These are phyloP conservation scores for Scyliorhinus canicula DNA, from an alignment of 2,797 vertebrate genomes.

Conservation along the genomic window DNA sequence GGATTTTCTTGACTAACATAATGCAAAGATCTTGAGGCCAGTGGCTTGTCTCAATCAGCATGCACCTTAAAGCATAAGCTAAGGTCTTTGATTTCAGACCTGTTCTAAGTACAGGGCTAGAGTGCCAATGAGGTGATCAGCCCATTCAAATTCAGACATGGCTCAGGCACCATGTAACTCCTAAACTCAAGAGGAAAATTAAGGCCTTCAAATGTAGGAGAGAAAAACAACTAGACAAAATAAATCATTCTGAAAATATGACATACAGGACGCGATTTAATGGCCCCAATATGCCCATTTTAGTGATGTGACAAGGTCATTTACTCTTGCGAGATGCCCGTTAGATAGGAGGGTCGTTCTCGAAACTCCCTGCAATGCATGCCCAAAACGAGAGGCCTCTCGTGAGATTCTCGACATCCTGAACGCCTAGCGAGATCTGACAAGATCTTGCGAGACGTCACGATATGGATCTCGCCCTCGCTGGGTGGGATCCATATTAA, in stretches of 20 bases:
- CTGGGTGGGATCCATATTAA: too few species aligned
- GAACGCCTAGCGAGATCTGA: too few species aligned
- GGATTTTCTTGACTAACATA: not conserved
- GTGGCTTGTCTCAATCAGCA: not conserved
- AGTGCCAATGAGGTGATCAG: not conserved
- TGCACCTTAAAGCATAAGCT: not conserved
- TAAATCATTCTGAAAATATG: not conserved
- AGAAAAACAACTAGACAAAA: not conserved
- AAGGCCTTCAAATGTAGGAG: not conserved
- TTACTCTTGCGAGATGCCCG: too few species aligned
- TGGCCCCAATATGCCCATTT: too few species aligned
- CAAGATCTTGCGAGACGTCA: too few species aligned
- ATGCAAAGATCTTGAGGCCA: not conserved
- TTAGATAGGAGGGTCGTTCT: too few species aligned
- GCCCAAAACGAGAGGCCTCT: too few species aligned
- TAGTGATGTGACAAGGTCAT: too few species aligned
- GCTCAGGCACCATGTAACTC: not conserved
- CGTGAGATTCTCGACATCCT: too few species aligned
- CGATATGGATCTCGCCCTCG: too few species aligned
- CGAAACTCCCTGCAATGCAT: too few species aligned
- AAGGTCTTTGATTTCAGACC: not conserved
- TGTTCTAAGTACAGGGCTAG: not conserved
- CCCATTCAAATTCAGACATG: not conserved
- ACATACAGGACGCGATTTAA: too few species aligned
- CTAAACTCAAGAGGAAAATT: not conserved